Base-by-base conservation (phyloP, 2,113 vertebrate genomes). In the Piaya cayana region DNA sequence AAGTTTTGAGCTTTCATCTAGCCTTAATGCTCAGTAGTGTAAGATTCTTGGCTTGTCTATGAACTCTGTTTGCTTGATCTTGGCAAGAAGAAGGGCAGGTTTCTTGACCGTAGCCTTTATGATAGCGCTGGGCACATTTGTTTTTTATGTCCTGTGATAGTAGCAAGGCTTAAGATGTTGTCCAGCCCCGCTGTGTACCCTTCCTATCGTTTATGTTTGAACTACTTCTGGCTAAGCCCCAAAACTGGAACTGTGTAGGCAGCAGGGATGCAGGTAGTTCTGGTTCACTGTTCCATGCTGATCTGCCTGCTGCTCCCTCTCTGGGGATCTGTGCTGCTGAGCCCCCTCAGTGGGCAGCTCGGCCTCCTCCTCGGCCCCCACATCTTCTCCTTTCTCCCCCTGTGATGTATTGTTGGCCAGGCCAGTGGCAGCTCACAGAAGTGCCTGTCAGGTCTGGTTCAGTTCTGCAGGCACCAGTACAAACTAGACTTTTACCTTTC, bases 1-100 rank as follows among this genome's bases (percentile, higher is more conserved):
- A 94, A 91, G 76, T 84, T 95, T 74, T 50, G 82, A 92, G 82
- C 60, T 93, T 83, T 86, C 71, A 29, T 79, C 71, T 60, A 76
- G 80, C 68, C 65, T 88, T 86, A 64, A 82, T 39, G 77, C 36
- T 82, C 9, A 1, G 72, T 32, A 63, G 58, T 12, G 62, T 68
- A 45, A 26, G 76, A 76, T 58, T 88, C 63, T 19, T 29, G 82
- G 65, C 11, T 92, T 62, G 53, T 82, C 62, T 90, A 52, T 71
- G 78, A 68, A 52, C 74, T 37, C 36, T 9, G 23, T 52, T n/a
- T 52, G 22, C 56, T 49, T 10, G 19, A 26, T 72, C 21, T 58
- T 69, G 59, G 32, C 27, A 14, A 20, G 70, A 79, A 75, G 36
- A 36, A 53, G 49, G 27, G 13, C 26, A 23, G 58, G 11, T 30